These are phyloP conservation scores for Babyrousa celebensis DNA, from an alignment of 2,797 vertebrate species.

Conservation along the genomic window DNA sequence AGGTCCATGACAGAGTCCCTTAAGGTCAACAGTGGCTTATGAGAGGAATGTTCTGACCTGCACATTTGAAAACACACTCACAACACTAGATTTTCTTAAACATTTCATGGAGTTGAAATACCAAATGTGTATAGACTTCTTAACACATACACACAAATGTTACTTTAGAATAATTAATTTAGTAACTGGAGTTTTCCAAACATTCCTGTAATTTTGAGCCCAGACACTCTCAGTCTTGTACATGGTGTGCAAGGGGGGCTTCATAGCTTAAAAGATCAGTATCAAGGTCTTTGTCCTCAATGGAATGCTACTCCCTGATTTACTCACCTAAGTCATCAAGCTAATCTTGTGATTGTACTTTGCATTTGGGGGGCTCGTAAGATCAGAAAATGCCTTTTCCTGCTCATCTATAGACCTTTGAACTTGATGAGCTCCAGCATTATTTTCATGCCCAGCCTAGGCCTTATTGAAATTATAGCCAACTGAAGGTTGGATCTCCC, in stretches of 20 bases:
- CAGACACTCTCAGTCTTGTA: neutral
- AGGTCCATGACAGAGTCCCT: neutral
- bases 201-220: neutral
- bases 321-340: neutral
- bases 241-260: neutral
- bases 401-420: conserved; percentile 20
- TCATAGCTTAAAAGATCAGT: neutral
- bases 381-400: neutral
- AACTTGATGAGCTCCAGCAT: neutral
- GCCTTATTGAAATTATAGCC: neutral
- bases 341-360: neutral
- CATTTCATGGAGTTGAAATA: neutral
- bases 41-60: neutral
- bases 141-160: neutral
- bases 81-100: neutral
- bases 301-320: neutral
- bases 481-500: neutral
- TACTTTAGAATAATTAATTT: neutral
- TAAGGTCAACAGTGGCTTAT: neutral
- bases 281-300: neutral
- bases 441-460: neutral
- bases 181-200: neutral
- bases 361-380: neutral
- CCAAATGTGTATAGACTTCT: neutral
- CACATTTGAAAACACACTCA: neutral